A percentile compares a stretch with the other conserved stretches of the same genome.
These are phyloP conservation scores for Poeciliopsis gracilis DNA, from an alignment of 2,797 vertebrate genomes.

Conservation along the genomic window DNA sequence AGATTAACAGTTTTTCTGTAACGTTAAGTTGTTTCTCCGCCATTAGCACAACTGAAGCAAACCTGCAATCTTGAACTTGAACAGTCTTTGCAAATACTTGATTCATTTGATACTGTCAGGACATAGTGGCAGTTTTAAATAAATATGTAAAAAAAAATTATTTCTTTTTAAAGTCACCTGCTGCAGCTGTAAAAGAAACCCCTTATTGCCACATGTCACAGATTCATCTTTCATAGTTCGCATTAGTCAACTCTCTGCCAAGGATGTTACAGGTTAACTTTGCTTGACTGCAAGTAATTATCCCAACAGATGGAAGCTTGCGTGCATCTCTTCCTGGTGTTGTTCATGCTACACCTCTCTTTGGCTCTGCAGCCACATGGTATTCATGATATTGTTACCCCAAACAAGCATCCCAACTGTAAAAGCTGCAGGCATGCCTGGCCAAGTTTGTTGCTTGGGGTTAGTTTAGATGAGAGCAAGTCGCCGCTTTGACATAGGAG, in stretches of 20 bases:
- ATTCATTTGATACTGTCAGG: too few relatives aligned
- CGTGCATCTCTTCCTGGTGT: conserved; percentile 51
- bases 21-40: too few relatives aligned
- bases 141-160: too few relatives aligned
- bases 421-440: conserved; percentile 58
- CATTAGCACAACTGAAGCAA: too few relatives aligned
- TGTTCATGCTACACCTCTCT: conserved; percentile 38
- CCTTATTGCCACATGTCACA: conserved; percentile 29
- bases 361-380: conserved; percentile 47
- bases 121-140: too few relatives aligned
- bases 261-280: conserved; percentile 34
- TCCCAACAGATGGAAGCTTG: conserved; percentile 49
- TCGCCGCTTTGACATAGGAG: conserved; percentile 59
- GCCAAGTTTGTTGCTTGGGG: conserved; percentile 63
- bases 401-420: conserved; percentile 73
- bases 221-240: conserved; percentile 44
- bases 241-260: conserved; percentile 30
- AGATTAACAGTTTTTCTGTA: too few relatives aligned
- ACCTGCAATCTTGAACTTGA: too few relatives aligned
- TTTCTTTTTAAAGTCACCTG: too few relatives aligned
- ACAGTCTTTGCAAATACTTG: too few relatives aligned
- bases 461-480: conserved; percentile 48
- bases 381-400: conserved; percentile 64
- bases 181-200: conserved; percentile 14
- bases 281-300: conserved; percentile 49